phyloP scores from a whole-genome alignment of 2,888 invertebrate genomes.

The Eilema sororculum region DNA sequence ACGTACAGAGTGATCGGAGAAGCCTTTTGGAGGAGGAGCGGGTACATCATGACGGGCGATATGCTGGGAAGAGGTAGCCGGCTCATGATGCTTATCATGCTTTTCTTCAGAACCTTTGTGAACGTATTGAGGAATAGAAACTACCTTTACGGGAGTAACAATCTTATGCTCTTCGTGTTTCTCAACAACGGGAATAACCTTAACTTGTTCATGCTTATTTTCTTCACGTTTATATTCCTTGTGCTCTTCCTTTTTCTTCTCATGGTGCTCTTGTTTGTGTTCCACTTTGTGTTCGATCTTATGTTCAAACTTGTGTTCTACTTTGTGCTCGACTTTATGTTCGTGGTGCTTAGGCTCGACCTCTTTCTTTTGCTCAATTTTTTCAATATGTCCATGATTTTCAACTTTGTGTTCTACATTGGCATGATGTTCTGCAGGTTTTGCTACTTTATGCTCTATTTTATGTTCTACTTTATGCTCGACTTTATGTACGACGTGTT shows the following conservation, averaged over 20 bases:
- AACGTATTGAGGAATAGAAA: constrained; percentile 50
- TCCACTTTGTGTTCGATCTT: constrained; percentile 22
- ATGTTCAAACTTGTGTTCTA: constrained; percentile 32
- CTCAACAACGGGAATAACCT: constrained; percentile 37
- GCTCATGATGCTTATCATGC: constrained; percentile 38
- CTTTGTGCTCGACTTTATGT: constrained; percentile 27
- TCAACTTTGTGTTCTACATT: constrained; percentile 17
- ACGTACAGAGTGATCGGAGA: constrained; percentile 55
- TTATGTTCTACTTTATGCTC: constrained; percentile 24
- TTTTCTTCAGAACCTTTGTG: constrained; percentile 37
- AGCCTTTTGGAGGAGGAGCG: constrained; percentile 61
- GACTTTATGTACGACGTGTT: constrained; percentile 18
- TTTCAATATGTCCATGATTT: constrained; percentile 12
- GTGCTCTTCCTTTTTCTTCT: constrained; percentile 12
- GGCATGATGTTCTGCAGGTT: constrained; percentile 9
- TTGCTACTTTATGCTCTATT: constrained; percentile 21
- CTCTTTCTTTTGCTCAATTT: neutral
- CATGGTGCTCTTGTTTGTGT: constrained; percentile 26
- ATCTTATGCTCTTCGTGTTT: constrained; percentile 29
- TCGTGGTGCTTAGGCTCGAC: neutral
- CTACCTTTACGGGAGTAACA: constrained; percentile 35
- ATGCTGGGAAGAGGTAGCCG: constrained; percentile 71
- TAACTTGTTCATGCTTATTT: constrained; percentile 8
- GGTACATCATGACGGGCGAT: constrained; percentile 67
- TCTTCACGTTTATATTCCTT: constrained; percentile 15